Conservation (phyloP, 2,888 invertebrate genomes). For the Aspidapion aeneum region DNA sequence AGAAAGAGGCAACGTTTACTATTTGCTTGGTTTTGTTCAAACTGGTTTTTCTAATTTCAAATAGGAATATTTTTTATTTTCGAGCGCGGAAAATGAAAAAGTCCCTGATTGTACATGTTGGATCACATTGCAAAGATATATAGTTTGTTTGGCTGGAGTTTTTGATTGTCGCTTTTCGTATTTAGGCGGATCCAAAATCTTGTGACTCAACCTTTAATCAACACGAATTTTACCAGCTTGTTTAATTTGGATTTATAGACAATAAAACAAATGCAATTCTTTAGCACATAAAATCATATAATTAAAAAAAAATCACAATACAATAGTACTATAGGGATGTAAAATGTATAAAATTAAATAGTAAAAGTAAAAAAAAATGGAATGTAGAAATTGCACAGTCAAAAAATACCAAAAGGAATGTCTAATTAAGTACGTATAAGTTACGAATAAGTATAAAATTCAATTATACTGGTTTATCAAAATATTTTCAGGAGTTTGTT, state of each 20-base stretch:
- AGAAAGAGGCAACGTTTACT: too few species aligned
- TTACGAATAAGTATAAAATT: background rate
- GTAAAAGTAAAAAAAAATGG: conserved; percentile 25
- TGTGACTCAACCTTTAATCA: too few species aligned
- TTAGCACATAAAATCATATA: background rate
- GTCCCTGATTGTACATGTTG: too few species aligned
- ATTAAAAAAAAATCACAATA: conserved; percentile 32
- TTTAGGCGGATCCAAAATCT: too few species aligned
- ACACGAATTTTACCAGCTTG: too few species aligned
- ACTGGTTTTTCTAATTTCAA: too few species aligned
- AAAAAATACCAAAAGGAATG: conserved; percentile 17
- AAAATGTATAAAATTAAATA: conserved; percentile 12
- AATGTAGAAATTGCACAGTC: conserved; percentile 26
- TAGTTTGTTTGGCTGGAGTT: too few species aligned
- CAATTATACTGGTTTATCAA: background rate
- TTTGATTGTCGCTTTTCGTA: too few species aligned
- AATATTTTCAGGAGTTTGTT: background rate
- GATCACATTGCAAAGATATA: too few species aligned
- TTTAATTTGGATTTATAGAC: background rate
- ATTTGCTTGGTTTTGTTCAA: too few species aligned
- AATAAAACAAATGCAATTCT: background rate
- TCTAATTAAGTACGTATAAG: conserved; percentile 9
- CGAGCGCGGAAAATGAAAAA: too few species aligned
- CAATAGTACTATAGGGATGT: conserved; percentile 14
- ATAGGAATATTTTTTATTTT: too few species aligned